Conservation (phyloP, 2,113 vertebrate species). For the Neodontobutis hainanensis region DNA sequence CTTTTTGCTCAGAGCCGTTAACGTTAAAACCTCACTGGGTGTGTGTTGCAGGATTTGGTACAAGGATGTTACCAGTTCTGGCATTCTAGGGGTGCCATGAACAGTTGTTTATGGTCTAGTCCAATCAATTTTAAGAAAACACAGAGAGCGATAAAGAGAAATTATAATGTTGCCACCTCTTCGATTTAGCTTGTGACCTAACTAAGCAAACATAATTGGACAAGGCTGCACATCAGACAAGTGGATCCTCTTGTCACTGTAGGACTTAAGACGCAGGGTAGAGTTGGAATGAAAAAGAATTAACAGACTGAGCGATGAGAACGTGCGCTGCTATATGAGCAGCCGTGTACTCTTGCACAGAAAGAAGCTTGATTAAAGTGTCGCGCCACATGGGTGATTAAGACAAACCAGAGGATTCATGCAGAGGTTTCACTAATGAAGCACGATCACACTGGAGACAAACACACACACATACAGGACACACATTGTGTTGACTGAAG, state of each 20-base stretch:
- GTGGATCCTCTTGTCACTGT: conserved; percentile 9
- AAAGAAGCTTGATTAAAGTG: conserved; percentile 52
- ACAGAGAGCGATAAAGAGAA: background rate
- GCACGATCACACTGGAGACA: conserved; percentile 47
- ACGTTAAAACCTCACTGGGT: too few species aligned
- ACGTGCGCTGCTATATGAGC: conserved; percentile 8
- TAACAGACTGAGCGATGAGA: conserved; percentile 1
- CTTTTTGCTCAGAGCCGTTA: too few species aligned
- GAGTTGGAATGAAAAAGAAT: background rate
- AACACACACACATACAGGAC: conserved; percentile 25
- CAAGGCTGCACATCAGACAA: conserved; percentile 8
- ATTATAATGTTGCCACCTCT: background rate
- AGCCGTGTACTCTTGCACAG: conserved; percentile 14
- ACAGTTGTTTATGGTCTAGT: background rate
- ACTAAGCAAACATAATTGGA: conserved; percentile 8
- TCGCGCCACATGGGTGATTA: conserved; percentile 61
- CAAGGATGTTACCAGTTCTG: too few species aligned
- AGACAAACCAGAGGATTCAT: conserved; percentile 55
- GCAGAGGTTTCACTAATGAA: conserved; percentile 67
- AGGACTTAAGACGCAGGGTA: background rate
- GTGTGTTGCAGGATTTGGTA: too few species aligned
- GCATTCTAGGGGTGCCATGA: too few species aligned
- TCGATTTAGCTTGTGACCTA: conserved; percentile 1
- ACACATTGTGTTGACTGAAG: conserved; percentile 53
- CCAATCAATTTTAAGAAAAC: too few species aligned